Base-by-base conservation (phyloP, 1,140 invertebrate genomes). In the Caenorhabditis remanei region DNA sequence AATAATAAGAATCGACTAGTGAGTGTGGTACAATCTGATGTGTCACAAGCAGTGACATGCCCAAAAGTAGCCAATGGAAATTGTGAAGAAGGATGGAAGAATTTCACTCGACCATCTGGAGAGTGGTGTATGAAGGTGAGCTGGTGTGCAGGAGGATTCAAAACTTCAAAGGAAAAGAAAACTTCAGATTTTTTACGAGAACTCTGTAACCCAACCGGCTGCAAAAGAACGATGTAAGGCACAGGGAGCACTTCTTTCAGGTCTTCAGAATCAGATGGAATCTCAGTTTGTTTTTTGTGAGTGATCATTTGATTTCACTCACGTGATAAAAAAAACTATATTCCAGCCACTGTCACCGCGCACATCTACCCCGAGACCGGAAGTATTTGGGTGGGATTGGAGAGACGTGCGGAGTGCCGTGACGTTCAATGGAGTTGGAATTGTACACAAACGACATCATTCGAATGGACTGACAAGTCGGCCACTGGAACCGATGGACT, bases 71-170 rank as follows among this genome's bases (percentile, higher is more conserved):
- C 56, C 16, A 58, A 58, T 67, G 32, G 32, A 67, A 63, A 24
- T 9, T 67, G 65, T 67, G 65, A 67, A 19, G 9, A 13, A 5
- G 65, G 65, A 5, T 67, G 65, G 65, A 67, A 24, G 19, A 43
- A 13, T 24, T 67, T 67, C 16, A 11, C 8, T 4, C 8, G 65
- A 8, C 65, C 65, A 43, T 67, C 65, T 46, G 65, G 65, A 43
- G 65, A 46, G 41, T 67, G 65, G 65, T 67, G 65, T 19, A 67
- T 67, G 65, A 67, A 67, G 63, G 63, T 67, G 11, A n/a, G n/a
- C n/a, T 24, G 32, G 14, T 8, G 32, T 8, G 55, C 19, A 19
- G 19, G 4, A n/a, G 19, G 19, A 7, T 7, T 50, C 48, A 50
- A 50, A 50, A 50, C 48, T 50, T 50, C 13, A 32, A 6, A n/a